Evolutionary conservation across 2,888 invertebrate genomes (phyloP).

Genomic region (Tanaodytes sp.): DNA sequence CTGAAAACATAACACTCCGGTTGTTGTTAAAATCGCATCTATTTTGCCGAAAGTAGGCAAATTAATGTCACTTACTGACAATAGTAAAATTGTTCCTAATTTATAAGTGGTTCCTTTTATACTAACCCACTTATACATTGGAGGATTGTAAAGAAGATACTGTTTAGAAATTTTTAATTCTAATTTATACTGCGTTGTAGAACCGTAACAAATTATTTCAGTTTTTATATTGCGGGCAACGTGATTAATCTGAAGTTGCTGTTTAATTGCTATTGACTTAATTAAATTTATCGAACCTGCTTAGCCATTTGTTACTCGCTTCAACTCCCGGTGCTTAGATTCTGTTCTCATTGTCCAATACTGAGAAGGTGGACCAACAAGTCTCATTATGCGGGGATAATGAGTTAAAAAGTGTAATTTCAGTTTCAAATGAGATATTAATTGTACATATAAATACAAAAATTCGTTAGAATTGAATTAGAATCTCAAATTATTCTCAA

Average conservation of each 20-base stretch:
- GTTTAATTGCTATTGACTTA: constrained; percentile 14
- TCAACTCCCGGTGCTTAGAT: constrained; percentile 17
- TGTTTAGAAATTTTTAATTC: neutral
- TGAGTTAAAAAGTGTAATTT: constrained; percentile 14
- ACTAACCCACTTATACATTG: constrained; percentile 1
- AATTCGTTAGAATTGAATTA: too few relatives aligned
- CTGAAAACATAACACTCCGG: constrained; percentile 5
- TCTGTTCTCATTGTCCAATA: constrained; percentile 25
- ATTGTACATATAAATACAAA: neutral
- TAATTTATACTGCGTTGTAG: neutral
- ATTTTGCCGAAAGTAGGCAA: constrained; percentile 25
- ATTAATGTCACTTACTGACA: constrained; percentile 10
- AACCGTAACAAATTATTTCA: constrained; percentile 1
- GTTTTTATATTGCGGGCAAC: constrained; percentile 2
- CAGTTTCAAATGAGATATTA: neutral
- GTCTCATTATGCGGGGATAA: constrained; percentile 11
- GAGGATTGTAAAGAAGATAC: constrained; percentile 2
- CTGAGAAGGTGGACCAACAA: constrained; percentile 12
- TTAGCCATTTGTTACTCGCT: constrained; percentile 9
- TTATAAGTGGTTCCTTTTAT: constrained; percentile 9
- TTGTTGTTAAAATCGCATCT: constrained; percentile 15
- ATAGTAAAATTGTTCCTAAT: constrained; percentile 15
- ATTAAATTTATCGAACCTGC: constrained; percentile 8
- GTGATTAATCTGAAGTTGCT: constrained; percentile 5
- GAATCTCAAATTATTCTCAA: constrained; percentile 10